Evolutionary conservation across 1,140 invertebrate species (phyloP).

Genomic region (Paraescarpia echinospica): DNA sequence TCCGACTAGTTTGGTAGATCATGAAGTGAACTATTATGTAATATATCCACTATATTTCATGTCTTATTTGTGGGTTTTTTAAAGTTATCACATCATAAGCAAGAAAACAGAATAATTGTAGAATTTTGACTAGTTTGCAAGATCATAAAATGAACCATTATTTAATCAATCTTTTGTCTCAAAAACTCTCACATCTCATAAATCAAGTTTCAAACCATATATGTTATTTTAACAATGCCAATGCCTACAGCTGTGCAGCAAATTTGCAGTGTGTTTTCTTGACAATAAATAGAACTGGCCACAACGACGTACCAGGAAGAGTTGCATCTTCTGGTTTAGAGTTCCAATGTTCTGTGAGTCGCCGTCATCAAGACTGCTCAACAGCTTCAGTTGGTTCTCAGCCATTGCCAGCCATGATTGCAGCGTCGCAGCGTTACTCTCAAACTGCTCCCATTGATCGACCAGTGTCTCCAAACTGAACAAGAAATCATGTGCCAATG

Average conservation of each 20-base stretch:
- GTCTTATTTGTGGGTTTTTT: too few species aligned
- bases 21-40: too few species aligned
- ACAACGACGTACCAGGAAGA: slow-evolving; percentile 45
- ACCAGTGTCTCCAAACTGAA: slow-evolving; percentile 48
- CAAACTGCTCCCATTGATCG: slow-evolving; percentile 49
- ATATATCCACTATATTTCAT: too few species aligned
- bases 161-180: not conserved
- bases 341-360: slow-evolving; percentile 47
- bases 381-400: slow-evolving; percentile 37
- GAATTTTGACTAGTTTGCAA: not conserved
- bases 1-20: too few species aligned
- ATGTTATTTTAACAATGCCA: not conserved
- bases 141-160: not conserved
- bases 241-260: not conserved
- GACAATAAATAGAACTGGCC: not conserved
- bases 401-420: slow-evolving; percentile 48
- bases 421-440: slow-evolving; percentile 44
- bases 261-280: too few species aligned
- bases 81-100: too few species aligned
- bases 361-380: slow-evolving; percentile 43
- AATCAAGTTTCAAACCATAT: not conserved
- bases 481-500: not conserved
- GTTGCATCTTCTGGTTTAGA: slow-evolving; percentile 46
- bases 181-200: not conserved
- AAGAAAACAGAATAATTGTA: too few species aligned